Evolutionary conservation across 2,888 invertebrate species (phyloP).

Genomic region (Tinea semifulvella): DNA sequence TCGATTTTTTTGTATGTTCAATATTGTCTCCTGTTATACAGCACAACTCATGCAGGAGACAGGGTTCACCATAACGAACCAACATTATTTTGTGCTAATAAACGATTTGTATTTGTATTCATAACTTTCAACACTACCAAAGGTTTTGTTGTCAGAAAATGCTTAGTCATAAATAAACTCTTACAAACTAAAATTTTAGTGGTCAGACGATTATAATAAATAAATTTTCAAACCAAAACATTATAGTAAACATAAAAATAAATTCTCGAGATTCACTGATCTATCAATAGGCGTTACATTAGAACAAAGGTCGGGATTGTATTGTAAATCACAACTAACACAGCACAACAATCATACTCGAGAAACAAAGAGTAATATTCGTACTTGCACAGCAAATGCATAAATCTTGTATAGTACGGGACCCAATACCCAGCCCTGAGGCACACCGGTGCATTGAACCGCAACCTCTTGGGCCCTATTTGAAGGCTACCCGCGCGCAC

Average conservation of each 20-base stretch:
- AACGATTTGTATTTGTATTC: too few species aligned
- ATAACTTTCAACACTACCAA: too few species aligned
- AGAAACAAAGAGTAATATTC: conserved; percentile 7
- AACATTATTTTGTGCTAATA: too few species aligned
- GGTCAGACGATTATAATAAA: too few species aligned
- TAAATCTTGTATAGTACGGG: conserved; percentile 27
- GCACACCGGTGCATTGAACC: conserved; percentile 26
- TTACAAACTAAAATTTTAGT: too few species aligned
- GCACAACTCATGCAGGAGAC: too few species aligned
- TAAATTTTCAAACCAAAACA: too few species aligned
- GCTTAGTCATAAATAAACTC: too few species aligned
- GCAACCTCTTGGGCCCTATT: conserved; percentile 37
- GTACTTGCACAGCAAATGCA: conserved; percentile 28
- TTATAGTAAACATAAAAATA: conserved; percentile 5
- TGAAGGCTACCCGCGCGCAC: conserved; percentile 16
- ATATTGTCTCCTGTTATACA: too few species aligned
- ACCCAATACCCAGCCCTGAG: conserved; percentile 20
- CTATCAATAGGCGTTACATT: conserved; percentile 13
- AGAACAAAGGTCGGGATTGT: conserved; percentile 30
- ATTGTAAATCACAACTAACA: conserved; percentile 32
- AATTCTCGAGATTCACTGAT: conserved; percentile 1
- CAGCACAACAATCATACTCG: conserved; percentile 15
- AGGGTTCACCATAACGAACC: too few species aligned
- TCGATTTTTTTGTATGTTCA: too few species aligned
- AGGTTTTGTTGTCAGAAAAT: too few species aligned